These are phyloP conservation scores for Imbricaverruca yamaguchii DNA, from an alignment of 2,888 invertebrate genomes.

Conservation along the genomic window DNA sequence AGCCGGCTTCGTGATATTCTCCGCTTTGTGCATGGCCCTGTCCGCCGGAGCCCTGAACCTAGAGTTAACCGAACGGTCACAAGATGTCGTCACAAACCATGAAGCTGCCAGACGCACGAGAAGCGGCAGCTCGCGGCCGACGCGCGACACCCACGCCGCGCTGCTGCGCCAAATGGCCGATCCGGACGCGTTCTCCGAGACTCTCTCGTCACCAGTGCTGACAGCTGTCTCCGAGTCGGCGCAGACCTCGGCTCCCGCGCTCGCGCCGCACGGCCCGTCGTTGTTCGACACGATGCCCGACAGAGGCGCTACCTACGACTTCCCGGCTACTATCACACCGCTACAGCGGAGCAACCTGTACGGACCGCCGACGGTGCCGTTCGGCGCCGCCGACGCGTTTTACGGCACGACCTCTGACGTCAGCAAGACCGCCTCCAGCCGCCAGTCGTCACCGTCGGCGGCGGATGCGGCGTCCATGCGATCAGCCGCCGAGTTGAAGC, in stretches of 20 bases:
- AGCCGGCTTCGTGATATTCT: too few species aligned
- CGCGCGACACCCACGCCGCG: background rate
- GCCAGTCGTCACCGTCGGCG: too few species aligned
- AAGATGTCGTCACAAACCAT: background rate
- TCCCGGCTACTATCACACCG: background rate
- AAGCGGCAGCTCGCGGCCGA: background rate
- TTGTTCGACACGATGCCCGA: slow-evolving; percentile 4
- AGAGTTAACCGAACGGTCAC: background rate
- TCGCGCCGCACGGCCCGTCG: background rate
- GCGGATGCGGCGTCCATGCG: too few species aligned
- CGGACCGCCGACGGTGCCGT: slow-evolving; percentile 3
- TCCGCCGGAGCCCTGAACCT: too few species aligned
- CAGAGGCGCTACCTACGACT: background rate
- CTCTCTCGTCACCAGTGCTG: background rate
- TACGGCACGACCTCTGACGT: background rate
- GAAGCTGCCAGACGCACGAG: background rate
- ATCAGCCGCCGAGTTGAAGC: too few species aligned
- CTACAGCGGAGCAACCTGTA: background rate
- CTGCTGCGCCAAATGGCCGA: background rate
- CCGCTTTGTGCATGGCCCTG: background rate
- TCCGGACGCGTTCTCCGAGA: background rate
- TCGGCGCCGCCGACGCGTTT: background rate
- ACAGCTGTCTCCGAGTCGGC: too few species aligned
- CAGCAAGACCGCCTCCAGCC: too few species aligned
- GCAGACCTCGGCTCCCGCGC: too few species aligned